Percentiles rank a stretch among this genome's conserved stretches.
These are phyloP conservation scores for human DNA, from an alignment of 2,113 vertebrate genomes.

Conservation along the genomic window GRCh38 chr12:62313001-62313500, in stretches of 20 bases:
- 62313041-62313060: constrained; percentile 10
- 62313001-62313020: background rate
- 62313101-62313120: background rate
- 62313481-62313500: constrained; percentile 29
- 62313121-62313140: background rate
- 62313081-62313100: background rate
- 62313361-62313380: constrained; percentile 1
- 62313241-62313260: background rate
- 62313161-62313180: background rate
- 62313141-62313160: background rate
- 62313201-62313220: background rate
- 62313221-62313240: background rate
- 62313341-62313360: background rate
- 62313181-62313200: constrained; percentile 4
- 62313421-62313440: background rate
- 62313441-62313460: background rate
- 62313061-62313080: background rate
- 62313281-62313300: constrained; percentile 8
- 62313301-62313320: background rate
- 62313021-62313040: background rate
- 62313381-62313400: background rate
- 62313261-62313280: background rate
- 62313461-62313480: background rate
- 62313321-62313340: constrained; percentile 4
- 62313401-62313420: background rate